Conservation (phyloP, 2,888 invertebrate genomes). For the Dione juno region DNA sequence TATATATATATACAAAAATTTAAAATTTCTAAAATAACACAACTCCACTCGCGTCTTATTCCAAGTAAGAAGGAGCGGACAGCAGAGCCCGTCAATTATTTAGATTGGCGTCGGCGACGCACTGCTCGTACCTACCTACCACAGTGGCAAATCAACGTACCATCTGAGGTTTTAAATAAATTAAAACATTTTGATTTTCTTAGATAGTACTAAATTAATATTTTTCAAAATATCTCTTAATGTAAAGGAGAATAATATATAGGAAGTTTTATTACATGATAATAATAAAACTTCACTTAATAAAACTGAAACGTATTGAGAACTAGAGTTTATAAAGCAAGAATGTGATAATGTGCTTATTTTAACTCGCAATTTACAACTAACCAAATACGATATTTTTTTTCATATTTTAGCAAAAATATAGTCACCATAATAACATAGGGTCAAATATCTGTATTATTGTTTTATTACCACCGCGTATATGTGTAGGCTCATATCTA, state of each 20-base stretch:
- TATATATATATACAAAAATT: too few relatives aligned
- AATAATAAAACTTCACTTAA: too few relatives aligned
- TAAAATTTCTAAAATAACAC: not conserved
- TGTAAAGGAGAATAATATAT: not conserved
- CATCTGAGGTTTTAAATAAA: slow-evolving; percentile 24
- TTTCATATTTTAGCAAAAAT: not conserved
- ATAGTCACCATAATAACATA: not conserved
- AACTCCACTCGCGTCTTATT: slow-evolving; percentile 58
- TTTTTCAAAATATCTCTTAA: not conserved
- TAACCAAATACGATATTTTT: not conserved
- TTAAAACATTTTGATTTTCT: slow-evolving; percentile 13
- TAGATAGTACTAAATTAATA: not conserved
- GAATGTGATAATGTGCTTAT: not conserved
- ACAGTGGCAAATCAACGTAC: slow-evolving; percentile 26
- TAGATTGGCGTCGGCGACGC: slow-evolving; percentile 79
- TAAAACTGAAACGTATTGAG: too few relatives aligned
- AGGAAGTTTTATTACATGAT: too few relatives aligned
- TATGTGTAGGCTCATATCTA: slow-evolving; percentile 62
- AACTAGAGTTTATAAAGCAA: too few relatives aligned
- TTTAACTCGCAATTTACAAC: not conserved
- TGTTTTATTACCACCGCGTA: slow-evolving; percentile 52
- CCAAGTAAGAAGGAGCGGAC: slow-evolving; percentile 69
- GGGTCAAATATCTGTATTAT: slow-evolving; percentile 49
- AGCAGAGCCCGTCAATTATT: slow-evolving; percentile 80
- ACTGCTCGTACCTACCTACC: slow-evolving; percentile 48